phyloP scores from a whole-genome alignment of 2,888 invertebrate genomes.

The Epinotia demarniana region DNA sequence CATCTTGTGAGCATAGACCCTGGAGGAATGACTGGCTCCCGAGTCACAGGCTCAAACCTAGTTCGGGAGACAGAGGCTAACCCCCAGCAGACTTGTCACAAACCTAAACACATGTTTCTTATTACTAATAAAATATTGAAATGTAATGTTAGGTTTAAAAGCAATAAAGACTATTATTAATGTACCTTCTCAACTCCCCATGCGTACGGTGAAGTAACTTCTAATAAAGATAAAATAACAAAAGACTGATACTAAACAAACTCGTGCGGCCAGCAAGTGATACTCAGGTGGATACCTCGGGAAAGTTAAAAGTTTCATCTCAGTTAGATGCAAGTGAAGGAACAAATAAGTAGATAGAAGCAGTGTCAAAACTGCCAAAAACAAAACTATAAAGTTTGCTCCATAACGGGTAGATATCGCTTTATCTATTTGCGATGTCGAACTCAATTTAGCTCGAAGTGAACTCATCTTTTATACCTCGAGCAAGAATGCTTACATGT shows the following conservation, averaged over 20 bases:
- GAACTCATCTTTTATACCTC: slow-evolving; percentile 66
- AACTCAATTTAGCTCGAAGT: slow-evolving; percentile 75
- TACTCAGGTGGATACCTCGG: slow-evolving; percentile 73
- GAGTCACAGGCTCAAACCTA: no score
- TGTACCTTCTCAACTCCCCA: no score
- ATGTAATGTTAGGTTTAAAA: no score
- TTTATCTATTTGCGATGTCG: slow-evolving; percentile 82
- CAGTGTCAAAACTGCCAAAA: slow-evolving; percentile 84
- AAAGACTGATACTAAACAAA: slow-evolving; percentile 64
- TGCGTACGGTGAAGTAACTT: slow-evolving; percentile 38
- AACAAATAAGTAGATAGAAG: slow-evolving; percentile 83
- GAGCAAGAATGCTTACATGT: slow-evolving; percentile 44
- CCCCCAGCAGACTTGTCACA: no score
- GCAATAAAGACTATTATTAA: no score
- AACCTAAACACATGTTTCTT: no score
- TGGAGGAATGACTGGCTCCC: no score
- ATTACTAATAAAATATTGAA: no score
- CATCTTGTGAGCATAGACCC: no score
- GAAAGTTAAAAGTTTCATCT: slow-evolving; percentile 79
- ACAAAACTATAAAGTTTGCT: slow-evolving; percentile 85
- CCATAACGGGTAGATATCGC: slow-evolving; percentile 79
- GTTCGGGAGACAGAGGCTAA: no score
- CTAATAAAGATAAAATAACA: slow-evolving; percentile 52
- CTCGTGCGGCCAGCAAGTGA: slow-evolving; percentile 67
- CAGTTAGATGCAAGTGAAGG: slow-evolving; percentile 76